phyloP scores from a whole-genome alignment of 1,140 invertebrate genomes.

The Calephelis virginiensis region DNA sequence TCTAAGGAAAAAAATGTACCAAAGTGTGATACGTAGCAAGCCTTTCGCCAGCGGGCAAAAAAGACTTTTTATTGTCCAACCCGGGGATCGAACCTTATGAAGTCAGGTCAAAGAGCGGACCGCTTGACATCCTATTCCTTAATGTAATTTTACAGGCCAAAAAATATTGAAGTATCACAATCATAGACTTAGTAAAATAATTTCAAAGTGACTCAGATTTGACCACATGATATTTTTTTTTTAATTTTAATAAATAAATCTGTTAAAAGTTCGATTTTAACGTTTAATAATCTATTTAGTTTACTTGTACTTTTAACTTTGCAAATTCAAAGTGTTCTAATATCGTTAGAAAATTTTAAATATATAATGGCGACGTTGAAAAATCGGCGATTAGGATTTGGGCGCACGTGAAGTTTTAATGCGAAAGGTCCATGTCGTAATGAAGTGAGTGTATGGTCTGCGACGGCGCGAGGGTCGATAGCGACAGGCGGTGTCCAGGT shows the following conservation, averaged over 20 bases:
- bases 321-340: not conserved
- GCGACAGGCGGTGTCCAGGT: constrained; percentile 59
- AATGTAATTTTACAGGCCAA: too few species aligned
- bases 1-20: too few species aligned
- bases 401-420: constrained; percentile 17
- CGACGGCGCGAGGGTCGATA: constrained; percentile 59
- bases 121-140: too few species aligned
- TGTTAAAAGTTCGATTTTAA: not conserved
- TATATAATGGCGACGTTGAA: constrained; percentile 12
- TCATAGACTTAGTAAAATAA: too few species aligned
- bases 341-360: constrained; percentile 8
- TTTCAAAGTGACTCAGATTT: too few species aligned
- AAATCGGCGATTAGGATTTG: constrained; percentile 14
- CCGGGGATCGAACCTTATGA: too few species aligned
- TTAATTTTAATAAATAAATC: not conserved
- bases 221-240: too few species aligned
- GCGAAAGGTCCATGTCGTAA: constrained; percentile 8
- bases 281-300: not conserved
- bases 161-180: too few species aligned
- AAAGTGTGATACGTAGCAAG: too few species aligned
- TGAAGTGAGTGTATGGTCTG: constrained; percentile 25
- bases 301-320: not conserved
- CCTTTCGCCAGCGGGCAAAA: too few species aligned
- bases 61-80: too few species aligned
- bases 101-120: too few species aligned